phyloP scores from a whole-genome alignment of 1,140 invertebrate genomes.

The Drosophila pseudoobscura region DNA sequence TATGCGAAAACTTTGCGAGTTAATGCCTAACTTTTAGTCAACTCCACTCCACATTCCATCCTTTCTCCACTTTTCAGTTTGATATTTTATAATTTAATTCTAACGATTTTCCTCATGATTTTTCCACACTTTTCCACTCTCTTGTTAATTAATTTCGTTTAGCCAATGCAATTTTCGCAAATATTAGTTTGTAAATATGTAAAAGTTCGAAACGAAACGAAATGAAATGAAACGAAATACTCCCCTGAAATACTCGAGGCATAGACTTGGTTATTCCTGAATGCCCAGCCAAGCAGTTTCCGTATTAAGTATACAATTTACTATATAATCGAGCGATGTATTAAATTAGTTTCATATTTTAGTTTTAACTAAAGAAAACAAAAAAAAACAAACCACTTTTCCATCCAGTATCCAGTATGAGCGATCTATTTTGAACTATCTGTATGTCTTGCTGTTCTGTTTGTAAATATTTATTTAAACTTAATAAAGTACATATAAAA shows the following conservation, averaged over 20 bases:
- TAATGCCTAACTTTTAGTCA: constrained; percentile 79
- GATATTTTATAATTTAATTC: constrained; percentile 32
- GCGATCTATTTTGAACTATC: constrained; percentile 41
- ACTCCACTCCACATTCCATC: constrained; percentile 47
- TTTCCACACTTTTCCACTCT: constrained; percentile 5
- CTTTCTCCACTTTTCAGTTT: constrained; percentile 32
- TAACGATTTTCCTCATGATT: constrained; percentile 1
- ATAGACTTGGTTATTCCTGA: constrained; percentile 45
- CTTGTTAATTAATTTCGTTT: constrained; percentile 64
- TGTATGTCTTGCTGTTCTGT: constrained; percentile 67
- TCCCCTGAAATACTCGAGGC: constrained; percentile 54
- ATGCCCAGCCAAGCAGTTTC: constrained; percentile 39
- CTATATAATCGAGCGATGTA: constrained; percentile 57
- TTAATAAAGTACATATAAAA: constrained; percentile 77
- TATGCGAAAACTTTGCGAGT: constrained; percentile 48
- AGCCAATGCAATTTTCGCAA: constrained; percentile 67
- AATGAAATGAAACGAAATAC: constrained; percentile 42
- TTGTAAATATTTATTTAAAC: constrained; percentile 82
- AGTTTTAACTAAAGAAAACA: constrained; percentile 45
- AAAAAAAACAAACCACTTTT: constrained; percentile 11
- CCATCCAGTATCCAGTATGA: constrained; percentile 33
- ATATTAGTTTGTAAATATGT: constrained; percentile 77
- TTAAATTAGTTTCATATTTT: constrained; percentile 71
- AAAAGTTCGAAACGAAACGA: constrained; percentile 23
- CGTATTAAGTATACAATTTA: constrained; percentile 33